Evolutionary conservation across 2,797 vertebrate genomes (phyloP), one percentile per base, ranked within the genome.

Genomic region (Myotis pilosus): DNA sequence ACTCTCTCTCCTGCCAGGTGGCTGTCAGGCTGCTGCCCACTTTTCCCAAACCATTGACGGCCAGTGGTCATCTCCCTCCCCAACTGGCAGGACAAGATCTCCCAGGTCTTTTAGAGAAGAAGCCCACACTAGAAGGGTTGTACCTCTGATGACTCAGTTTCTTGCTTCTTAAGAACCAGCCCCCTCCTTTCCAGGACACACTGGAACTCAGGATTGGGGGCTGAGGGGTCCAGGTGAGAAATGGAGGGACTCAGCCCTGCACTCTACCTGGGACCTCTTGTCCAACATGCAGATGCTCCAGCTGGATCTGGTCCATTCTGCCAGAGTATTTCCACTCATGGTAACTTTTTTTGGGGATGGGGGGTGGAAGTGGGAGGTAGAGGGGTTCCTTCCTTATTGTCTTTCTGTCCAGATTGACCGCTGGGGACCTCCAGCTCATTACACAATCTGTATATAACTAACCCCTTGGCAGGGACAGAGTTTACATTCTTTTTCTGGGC

Each of bases 401-500:
- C 49, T 79, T 74, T 92, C 62, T 93, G 30, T 95, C 71, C 51
- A 90, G 64, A 79, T 7, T 69, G 51, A 44, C 22, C 9, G 3
- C 71, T 47, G 44, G 41, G 23, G 30, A 47, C 33, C 11, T 66
- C 30, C n/a, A 47, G 38, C 11, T 78, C 57, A 41, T 51, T 36
- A 76, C 10, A 30, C 9, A 33, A 13, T 68, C 22, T 36, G 2
- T 51, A 28, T 62, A 30, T 33, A 68, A 57, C 82, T 84, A 41
- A 80, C 10, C 23, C 16, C 20, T 41, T 51, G 25, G 7, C 8
- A 6, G 25, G 13, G 30, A 57, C 17, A 64, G 62, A 85, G 60
- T 76, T 89, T 76, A 55, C 66, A 83, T 92, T 88, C 8, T 76
- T 23, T 72, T 75, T 71, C 38, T 83, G 75, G 49, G 22, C 12